phyloP scores from a whole-genome alignment of 2,113 vertebrate species.

The Lagopus leucura region DNA sequence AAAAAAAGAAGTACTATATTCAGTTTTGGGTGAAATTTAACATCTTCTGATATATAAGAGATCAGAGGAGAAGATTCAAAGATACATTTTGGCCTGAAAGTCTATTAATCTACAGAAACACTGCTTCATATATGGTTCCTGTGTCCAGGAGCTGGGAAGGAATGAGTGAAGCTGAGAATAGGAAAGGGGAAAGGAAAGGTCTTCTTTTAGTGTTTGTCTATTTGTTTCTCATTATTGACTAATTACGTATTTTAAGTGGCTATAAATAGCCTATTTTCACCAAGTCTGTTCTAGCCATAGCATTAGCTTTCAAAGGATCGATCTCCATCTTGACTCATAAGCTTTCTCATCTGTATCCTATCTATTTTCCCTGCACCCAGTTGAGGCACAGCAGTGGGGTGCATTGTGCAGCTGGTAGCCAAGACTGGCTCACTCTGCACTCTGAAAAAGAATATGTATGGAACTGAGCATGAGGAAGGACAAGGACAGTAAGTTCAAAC shows the following conservation, averaged over 20 bases:
- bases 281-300: neutral
- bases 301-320: neutral
- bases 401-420: neutral
- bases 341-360: neutral
- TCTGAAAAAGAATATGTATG: neutral
- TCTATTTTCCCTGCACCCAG: neutral
- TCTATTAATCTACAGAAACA: neutral
- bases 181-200: fast-evolving
- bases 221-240: neutral
- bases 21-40: neutral
- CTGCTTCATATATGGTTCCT: fast-evolving
- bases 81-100: neutral
- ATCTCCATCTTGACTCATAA: neutral
- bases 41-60: neutral
- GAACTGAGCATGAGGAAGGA: neutral
- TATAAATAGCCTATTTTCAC: neutral
- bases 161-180: neutral
- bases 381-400: neutral
- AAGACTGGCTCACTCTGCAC: neutral
- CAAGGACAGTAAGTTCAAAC: neutral
- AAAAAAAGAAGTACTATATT: neutral
- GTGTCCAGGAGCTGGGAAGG: neutral
- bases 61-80: neutral
- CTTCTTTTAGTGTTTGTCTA: neutral
- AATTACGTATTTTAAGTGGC: neutral